Conservation (phyloP, 2,113 vertebrate species). For the Myotis lucifugus region DNA sequence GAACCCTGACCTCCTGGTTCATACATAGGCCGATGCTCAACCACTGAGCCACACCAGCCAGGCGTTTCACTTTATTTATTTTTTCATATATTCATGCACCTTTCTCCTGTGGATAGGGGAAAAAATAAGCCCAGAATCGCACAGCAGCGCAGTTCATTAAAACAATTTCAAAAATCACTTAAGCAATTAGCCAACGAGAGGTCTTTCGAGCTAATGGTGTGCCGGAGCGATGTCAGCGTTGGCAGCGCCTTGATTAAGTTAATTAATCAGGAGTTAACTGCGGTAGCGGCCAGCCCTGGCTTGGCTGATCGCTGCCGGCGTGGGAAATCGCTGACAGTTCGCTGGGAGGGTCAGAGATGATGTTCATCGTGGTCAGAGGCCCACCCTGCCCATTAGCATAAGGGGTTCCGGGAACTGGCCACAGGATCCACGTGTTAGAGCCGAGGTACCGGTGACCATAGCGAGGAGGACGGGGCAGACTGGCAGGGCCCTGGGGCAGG, state of each 20-base stretch:
- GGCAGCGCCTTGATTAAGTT: constrained; percentile 75
- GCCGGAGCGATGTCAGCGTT: constrained; percentile 75
- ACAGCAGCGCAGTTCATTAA: constrained; percentile 77
- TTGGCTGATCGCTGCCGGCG: constrained; percentile 56
- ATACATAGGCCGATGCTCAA: too few relatives aligned
- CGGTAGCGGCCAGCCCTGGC: constrained; percentile 62
- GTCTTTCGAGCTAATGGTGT: constrained; percentile 72
- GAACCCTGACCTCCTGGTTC: too few relatives aligned
- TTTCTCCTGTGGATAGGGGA: constrained; percentile 56
- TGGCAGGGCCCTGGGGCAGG: background rate
- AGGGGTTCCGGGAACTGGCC: background rate
- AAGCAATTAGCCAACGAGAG: constrained; percentile 78
- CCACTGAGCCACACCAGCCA: background rate
- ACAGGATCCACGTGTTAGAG: background rate
- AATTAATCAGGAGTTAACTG: constrained; percentile 80
- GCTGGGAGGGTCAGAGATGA: background rate
- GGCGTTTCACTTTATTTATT: background rate
- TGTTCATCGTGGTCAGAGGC: background rate
- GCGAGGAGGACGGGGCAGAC: background rate
- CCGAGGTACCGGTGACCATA: background rate
- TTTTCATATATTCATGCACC: background rate
- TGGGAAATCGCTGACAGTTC: constrained; percentile 47
- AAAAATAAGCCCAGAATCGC: constrained; percentile 58
- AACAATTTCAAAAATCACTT: constrained; percentile 78
- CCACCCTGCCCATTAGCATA: too few relatives aligned